phyloP scores from a whole-genome alignment of 2,797 vertebrate genomes.

The Leptoclinus maculatus region DNA sequence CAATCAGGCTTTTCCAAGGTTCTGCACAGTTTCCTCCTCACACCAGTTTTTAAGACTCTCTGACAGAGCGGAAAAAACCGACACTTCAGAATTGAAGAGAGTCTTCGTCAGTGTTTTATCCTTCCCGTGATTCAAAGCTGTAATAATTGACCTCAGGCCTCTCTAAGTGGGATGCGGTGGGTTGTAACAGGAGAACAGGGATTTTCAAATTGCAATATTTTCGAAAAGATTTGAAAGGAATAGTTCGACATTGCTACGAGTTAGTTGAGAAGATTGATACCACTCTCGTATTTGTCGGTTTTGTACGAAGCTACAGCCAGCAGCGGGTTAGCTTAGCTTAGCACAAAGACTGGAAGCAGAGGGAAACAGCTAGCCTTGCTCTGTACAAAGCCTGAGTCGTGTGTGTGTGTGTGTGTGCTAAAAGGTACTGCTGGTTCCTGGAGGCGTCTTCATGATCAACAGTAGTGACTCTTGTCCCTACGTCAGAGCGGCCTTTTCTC shows the following conservation, averaged over 20 bases:
- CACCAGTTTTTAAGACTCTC: not conserved
- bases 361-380: not conserved
- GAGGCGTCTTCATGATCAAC: constrained; percentile 88
- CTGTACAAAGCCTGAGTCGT: not conserved
- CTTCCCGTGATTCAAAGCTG: constrained; percentile 1
- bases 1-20: constrained; percentile 37
- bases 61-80: not conserved
- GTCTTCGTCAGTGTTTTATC: not conserved
- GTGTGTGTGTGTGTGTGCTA: no score
- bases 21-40: constrained; percentile 15
- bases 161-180: not conserved
- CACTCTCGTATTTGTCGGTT: not conserved
- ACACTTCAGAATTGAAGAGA: not conserved
- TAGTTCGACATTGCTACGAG: not conserved
- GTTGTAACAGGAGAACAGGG: not conserved
- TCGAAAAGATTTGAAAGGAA: not conserved
- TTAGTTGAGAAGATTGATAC: not conserved
- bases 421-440: constrained; percentile 93
- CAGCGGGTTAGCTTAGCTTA: constrained; percentile 3
- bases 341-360: not conserved
- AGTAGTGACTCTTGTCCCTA: constrained; percentile 87
- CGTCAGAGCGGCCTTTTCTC: constrained; percentile 92
- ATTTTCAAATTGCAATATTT: not conserved
- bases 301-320: not conserved
- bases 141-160: not conserved